Conservation (phyloP, 1,140 invertebrate genomes). For the Steinernema feltiae region DNA sequence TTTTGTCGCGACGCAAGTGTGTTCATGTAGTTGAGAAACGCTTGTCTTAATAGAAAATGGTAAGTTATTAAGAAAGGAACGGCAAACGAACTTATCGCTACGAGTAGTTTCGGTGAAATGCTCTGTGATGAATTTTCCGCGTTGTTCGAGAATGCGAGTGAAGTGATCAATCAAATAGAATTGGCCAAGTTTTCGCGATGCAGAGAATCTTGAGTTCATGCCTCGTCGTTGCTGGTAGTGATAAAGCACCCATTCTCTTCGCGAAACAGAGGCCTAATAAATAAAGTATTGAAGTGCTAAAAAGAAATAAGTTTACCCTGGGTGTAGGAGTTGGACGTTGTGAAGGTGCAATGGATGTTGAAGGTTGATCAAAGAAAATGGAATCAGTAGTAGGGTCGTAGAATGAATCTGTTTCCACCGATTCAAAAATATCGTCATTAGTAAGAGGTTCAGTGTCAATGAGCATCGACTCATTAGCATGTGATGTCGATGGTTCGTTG, state of each 20-base stretch:
- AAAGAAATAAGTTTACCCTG: too few relatives aligned
- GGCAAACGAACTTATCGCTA: not conserved
- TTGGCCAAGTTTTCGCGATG: not conserved
- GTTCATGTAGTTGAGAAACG: constrained; percentile 1
- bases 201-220: not conserved
- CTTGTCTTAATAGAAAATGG: not conserved
- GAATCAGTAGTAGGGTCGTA: too few relatives aligned
- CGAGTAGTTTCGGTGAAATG: not conserved
- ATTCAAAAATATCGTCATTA: not conserved
- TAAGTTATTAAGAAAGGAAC: too few relatives aligned
- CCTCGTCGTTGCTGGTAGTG: not conserved
- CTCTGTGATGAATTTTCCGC: not conserved
- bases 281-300: too few relatives aligned
- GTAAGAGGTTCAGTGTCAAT: not conserved
- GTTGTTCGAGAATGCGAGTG: not conserved
- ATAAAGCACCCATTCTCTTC: constrained; percentile 29
- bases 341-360: too few relatives aligned
- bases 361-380: too few relatives aligned
- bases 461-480: not conserved
- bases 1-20: not conserved
- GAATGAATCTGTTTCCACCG: too few relatives aligned
- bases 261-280: too few relatives aligned
- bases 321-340: too few relatives aligned
- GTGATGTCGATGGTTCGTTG: not conserved
- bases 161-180: not conserved